Base-by-base conservation (phyloP, 2,888 invertebrate genomes). In the Scelioninae gen. 2 region DNA sequence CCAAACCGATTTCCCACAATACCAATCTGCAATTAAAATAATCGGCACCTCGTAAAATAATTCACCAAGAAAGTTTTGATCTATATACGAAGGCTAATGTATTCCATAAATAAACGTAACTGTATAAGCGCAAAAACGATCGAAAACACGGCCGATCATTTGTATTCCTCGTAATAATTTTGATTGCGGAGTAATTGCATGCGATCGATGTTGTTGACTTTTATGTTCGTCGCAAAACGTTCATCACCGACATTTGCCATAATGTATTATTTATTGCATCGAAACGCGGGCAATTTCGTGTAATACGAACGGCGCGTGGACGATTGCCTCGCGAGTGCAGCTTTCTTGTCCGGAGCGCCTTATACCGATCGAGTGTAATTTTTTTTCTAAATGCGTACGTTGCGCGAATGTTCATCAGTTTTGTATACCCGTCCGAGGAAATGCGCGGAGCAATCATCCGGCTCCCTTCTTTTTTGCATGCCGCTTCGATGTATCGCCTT, bases 221-320 rank as follows among this genome's bases (percentile, higher is more conserved):
- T 69, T 69, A 69, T 60, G 31, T 15, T 9, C 0, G 6, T 19
- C 9, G 41, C 53, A 69, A 69, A 69, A 61, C 46, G 10, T 7
- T 63, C 16, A 43, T 33, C 41, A 41, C 39, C 35, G 16, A 63
- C 50, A 48, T 50, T 63, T 57, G 55, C 45, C 46, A 50, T 19
- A 57, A 70, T 70, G 70, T 50, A 70, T 70, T 70, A 70, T 70
- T 70, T 70, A 70, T 70, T 41, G 46, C 48, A 22, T 31, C 19
- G 19, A 53, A 48, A 25, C 18, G 19, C 11, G 18, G 16, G 33
- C 48, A 55, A 33, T 57, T 70, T 65, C 43, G 50, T 10, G 46
- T 39, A 33, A 61, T 52, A 39, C 50, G 9, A 60, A 33, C 39
- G 64, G 64, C 71, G 64, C 71, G 71, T 64, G 64, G 71, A 71